Evolutionary conservation across 2,797 vertebrate species (phyloP), one percentile per base, ranked within the genome.

Genomic region (Gastrophryne carolinensis): DNA sequence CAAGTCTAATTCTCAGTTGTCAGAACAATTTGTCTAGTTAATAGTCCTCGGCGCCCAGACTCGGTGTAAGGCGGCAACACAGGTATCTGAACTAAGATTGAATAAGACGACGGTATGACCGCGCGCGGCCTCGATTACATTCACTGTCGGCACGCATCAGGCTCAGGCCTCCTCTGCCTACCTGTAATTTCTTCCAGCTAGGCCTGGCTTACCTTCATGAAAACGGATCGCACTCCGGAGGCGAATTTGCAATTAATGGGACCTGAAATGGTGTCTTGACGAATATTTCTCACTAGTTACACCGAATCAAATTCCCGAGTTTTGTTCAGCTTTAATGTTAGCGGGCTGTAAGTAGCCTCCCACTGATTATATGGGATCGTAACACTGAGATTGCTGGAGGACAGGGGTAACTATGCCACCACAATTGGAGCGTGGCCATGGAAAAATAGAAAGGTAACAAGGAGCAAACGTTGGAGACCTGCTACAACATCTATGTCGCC

Each of bases 11-110:
- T 54, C 6, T 12, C 8, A 17, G 24, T 11, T 54, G 58, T 63
- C 71, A 73, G 60, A 34, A 37, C 50, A 52, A 54, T 73, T 39
- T 73, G 32, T 53, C 57, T 37, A 5, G 54, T 44, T 50, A 32
- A 26, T 52, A 19, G 21, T 19, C 29, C 24, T 53, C n/a, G 11
- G 1, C 21, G 56, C 56, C 21, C 39, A 27, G 26, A n/a, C 37
- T 13, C 37, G 12, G 3, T 11, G 30, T 10, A 5, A 9, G 2
- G 44, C 37, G 17, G 24, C 24, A 24, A 47, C 53, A 44, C 10
- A 9, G 12, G 26, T 7, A 3, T 19, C 44, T 52, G 47, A 21
- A 8, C 27, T 9, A 21, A 72, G 60, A 64, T 64, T 64, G 71
- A 34, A 73, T 54, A n/a, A 64, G 72, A 57, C 35, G 17, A 54